Evolutionary conservation across 2,113 vertebrate genomes (phyloP), one percentile per base, ranked within the genome.

Genomic region (Benitochromis conjunctus): DNA sequence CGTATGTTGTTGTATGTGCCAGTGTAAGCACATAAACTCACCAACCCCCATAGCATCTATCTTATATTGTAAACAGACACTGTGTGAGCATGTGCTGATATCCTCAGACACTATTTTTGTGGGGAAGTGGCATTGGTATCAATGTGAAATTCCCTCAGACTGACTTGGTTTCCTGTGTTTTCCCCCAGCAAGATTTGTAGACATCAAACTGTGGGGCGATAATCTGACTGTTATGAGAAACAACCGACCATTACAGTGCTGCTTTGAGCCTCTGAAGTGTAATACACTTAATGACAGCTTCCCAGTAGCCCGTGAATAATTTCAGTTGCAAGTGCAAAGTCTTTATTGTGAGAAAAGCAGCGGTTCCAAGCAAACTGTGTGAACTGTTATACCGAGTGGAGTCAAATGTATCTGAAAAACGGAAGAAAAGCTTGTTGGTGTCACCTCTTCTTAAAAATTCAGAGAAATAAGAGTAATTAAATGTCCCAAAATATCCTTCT

Each of bases 191-290:
- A 80, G 54, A 31, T 92, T 90, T 85, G 90, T 81, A 83, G 71
- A 86, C 3, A 83, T 90, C 83, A 91, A 79, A 38, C 80, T 85
- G 83, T 6, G 3, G 86, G 89, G 84, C 53, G 88, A 92, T 93
- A 94, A 92, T 92, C 88, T 88, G 91, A 89, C 82, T 88, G 79
- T 90, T 93, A 89, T 93, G 89, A 92, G 93, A 92, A 91, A 88
- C 86, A 92, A 90, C 76, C 58, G 7, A 66, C 64, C n/a, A 53
- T 90, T 83, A 85, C 80, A 26, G 64, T 26, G 12, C 53, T 19
- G 13, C 64, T 86, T 69, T 81, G 64, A 85, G 88, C 84, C 62
- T 88, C 55, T 69, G 83, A 82, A 81, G 82, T 88, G 83, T 89
- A 84, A 82, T 60, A 76, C 19, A 34, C 81, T 82, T 88, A 87